phyloP scores from a whole-genome alignment of 2,113 vertebrate species.

The Embiotoca jacksoni region DNA sequence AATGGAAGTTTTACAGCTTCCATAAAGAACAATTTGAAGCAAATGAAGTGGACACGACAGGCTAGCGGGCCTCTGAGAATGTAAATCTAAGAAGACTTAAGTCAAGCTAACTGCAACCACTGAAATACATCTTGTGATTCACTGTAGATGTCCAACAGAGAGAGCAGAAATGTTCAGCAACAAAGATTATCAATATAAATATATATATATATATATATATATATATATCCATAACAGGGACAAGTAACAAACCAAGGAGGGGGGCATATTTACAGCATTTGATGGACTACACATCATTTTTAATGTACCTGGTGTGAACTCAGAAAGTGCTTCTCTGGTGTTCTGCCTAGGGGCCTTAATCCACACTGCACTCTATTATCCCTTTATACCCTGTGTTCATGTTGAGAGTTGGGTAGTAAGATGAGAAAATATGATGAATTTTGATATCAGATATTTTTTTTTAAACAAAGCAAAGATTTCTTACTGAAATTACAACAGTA shows the following conservation, averaged over 20 bases:
- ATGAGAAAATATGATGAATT: constrained; percentile 21
- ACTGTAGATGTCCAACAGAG: background rate
- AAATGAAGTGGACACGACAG: constrained; percentile 26
- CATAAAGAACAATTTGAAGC: constrained; percentile 38
- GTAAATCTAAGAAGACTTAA: constrained; percentile 17
- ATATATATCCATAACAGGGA: constrained; percentile 11
- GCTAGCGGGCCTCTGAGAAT: background rate
- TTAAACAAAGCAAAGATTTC: constrained; percentile 1
- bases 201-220: background rate
- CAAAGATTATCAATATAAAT: constrained; percentile 9
- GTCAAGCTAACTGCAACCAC: constrained; percentile 17
- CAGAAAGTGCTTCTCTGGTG: constrained; percentile 57
- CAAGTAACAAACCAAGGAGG: constrained; percentile 22
- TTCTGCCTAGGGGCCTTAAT: constrained; percentile 74
- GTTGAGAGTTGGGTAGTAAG: constrained; percentile 20
- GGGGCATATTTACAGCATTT: constrained; percentile 26
- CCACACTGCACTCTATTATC: constrained; percentile 39
- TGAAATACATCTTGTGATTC: background rate
- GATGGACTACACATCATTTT: constrained; percentile 28
- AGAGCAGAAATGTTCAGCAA: constrained; percentile 2
- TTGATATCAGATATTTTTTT: constrained; percentile 13
- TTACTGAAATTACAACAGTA: constrained; percentile 2
- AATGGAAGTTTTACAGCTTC: constrained; percentile 36
- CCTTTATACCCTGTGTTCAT: constrained; percentile 28
- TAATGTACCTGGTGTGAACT: constrained; percentile 49